phyloP scores from a whole-genome alignment of 2,113 vertebrate genomes.

The Alosa alosa region DNA sequence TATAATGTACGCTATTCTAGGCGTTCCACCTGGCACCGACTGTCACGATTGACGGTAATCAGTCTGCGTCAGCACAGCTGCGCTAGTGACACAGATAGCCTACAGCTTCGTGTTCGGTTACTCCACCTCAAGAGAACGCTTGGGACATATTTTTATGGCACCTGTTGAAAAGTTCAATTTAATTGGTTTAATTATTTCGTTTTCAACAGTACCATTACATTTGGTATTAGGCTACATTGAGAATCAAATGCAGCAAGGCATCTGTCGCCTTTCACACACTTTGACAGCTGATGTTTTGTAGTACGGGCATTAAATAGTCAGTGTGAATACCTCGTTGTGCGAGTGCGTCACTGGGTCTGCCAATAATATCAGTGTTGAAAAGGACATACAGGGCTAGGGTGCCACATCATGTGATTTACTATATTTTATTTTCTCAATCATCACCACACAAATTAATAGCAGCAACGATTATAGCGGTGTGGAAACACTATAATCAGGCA shows the following conservation, averaged over 20 bases:
- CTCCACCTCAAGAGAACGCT: neutral
- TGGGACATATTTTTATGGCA: neutral
- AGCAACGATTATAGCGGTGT: neutral
- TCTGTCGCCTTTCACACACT: neutral
- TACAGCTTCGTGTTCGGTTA: neutral
- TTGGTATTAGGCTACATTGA: no score
- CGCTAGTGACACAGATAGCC: neutral
- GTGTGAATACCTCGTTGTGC: neutral
- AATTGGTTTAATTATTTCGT: no score
- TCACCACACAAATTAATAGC: neutral
- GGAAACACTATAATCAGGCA: neutral
- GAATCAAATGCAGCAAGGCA: no score
- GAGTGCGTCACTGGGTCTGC: neutral
- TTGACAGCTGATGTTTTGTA: neutral
- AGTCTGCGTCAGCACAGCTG: neutral
- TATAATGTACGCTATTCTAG: conserved; percentile 60
- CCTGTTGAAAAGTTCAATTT: neutral
- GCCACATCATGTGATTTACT: neutral
- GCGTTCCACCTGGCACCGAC: conserved; percentile 54
- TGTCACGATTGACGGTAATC: conserved; percentile 43
- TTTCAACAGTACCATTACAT: no score
- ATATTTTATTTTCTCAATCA: neutral
- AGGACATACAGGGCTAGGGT: neutral
- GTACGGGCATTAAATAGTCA: neutral
- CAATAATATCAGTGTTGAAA: neutral